Evolutionary conservation across 2,888 invertebrate genomes (phyloP).

Genomic region (Eurois occulta): DNA sequence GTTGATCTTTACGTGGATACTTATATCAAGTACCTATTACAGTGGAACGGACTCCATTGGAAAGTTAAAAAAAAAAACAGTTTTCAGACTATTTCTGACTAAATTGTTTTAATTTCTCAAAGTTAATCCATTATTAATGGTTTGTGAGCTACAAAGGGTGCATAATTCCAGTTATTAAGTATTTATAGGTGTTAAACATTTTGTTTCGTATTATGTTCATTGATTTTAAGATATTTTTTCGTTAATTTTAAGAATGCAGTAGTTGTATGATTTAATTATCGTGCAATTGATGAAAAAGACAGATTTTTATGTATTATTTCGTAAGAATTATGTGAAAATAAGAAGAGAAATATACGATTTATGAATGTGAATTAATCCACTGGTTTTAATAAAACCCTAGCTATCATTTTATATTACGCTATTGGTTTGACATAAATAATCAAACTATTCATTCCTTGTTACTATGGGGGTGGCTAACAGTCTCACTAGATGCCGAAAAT

Average conservation of each 20-base stretch:
- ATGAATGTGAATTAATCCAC: conserved; percentile 81
- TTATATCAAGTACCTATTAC: no score
- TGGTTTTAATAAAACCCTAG: conserved; percentile 69
- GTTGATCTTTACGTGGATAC: background rate
- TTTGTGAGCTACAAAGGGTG: conserved; percentile 56
- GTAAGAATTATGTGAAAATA: conserved; percentile 73
- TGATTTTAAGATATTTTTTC: conserved; percentile 66
- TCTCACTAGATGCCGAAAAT: background rate
- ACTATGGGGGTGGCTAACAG: background rate
- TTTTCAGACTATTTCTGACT: background rate
- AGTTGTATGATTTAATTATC: conserved; percentile 70
- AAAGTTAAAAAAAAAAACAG: background rate
- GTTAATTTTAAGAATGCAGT: conserved; percentile 69
- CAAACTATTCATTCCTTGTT: background rate
- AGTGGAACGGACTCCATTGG: background rate
- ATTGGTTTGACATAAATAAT: background rate
- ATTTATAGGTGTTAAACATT: conserved; percentile 64
- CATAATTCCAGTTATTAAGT: conserved; percentile 66
- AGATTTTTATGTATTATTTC: conserved; percentile 78
- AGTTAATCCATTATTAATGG: conserved; percentile 37
- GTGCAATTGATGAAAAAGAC: conserved; percentile 75
- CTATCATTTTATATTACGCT: background rate
- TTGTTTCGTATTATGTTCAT: conserved; percentile 67
- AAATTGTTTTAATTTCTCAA: conserved; percentile 31
- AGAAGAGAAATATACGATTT: conserved; percentile 86